Evolutionary conservation across 2,888 invertebrate species (phyloP), one percentile per base, ranked within the genome.

Genomic region (Tetranychus truncatus): DNA sequence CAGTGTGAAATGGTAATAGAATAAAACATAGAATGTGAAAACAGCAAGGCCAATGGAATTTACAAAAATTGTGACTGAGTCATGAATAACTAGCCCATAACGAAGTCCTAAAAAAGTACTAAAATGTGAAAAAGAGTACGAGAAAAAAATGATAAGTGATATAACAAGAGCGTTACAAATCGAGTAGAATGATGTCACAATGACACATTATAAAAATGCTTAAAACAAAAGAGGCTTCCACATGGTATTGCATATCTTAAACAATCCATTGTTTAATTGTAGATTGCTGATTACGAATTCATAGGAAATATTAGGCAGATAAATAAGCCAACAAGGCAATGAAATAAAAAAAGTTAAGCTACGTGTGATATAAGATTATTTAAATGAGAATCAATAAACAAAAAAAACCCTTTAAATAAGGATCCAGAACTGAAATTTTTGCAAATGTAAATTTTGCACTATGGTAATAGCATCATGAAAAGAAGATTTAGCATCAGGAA

Each of bases 41-140:
- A 92, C 84, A 15, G 86, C 82, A 6, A 88, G 82, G 20, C 92
- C 92, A 80, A 91, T 86, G 55, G 85, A 83, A 82, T 93, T 93
- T 0, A 92, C 90, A 80, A 88, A 83, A 74, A 89, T 85, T 79
- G 92, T 85, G 76, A 88, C 89, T 74, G 84, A 84, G 81, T 92
- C 91, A 78, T 85, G 83, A 80, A 89, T 89, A 75, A 89, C 82
- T 78, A 88, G 84, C 55, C 91, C 92, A 84, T 93, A 93, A 73
- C 89, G 84, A 55, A 91, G 83, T 92, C 92, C 92, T 76, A 91
- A 84, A 79, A 87, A 87, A 80, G 89, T 88, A 84, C 92, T 90
- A 66, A 66, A 21, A 15, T 55, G 9, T 9, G 3, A 7, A 15
- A 15, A 7, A 55, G 15, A 9, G 15, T 1, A 55, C 9, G 55